Evolutionary conservation across 2,113 vertebrate genomes (phyloP), one percentile per base, ranked within the genome.

Genomic region (Chaetorhynchus papuensis): DNA sequence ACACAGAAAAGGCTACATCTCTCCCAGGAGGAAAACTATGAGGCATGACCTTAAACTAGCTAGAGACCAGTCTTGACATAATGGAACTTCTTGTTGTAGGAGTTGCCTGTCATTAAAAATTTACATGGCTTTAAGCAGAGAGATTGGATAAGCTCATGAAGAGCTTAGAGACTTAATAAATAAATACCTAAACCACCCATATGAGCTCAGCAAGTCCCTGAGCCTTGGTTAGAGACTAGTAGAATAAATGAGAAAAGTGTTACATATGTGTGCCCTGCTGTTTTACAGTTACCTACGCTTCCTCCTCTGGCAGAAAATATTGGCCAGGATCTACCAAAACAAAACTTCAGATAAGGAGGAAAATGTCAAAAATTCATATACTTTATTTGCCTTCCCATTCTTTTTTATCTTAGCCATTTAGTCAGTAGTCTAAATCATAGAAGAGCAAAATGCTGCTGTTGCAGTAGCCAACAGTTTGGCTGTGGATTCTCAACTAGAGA

Each of bases 11-110:
- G 8, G 28, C n/a, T 7, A 30, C 15, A 13, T 50, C 15, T 79
- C 60, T 70, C 27, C 35, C n/a, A 80, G 22, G 33, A 64, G 13
- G 57, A 80, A 71, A 63, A n/a, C 13, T 15, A 49, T 0, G 0
- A 69, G 39, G 49, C 39, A 72, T 24, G 19, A 16, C 39, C 20
- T 63, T 50, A 37, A 85, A 44, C 11, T 24, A 63, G 31, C 24
- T 24, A 33, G 20, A 66, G 53, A 60, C 7, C 30, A 72, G 33
- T 7, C 68, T 24, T 68, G 44, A 60, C 21, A 72, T 41, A 68
- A 15, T 33, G 16, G n/a, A 57, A 79, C n/a, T 17, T 72, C 12
- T 15, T 49, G 9, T 80, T 42, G 49, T 17, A 35, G 27, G 45
- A 88, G 19, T 53, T 31, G 35, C 7, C 11, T 30, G 15, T 39